A percentile compares a stretch with the other conserved stretches of the same genome.
Conservation (phyloP, 1,140 invertebrate species). For the Hormaphis cornu region DNA sequence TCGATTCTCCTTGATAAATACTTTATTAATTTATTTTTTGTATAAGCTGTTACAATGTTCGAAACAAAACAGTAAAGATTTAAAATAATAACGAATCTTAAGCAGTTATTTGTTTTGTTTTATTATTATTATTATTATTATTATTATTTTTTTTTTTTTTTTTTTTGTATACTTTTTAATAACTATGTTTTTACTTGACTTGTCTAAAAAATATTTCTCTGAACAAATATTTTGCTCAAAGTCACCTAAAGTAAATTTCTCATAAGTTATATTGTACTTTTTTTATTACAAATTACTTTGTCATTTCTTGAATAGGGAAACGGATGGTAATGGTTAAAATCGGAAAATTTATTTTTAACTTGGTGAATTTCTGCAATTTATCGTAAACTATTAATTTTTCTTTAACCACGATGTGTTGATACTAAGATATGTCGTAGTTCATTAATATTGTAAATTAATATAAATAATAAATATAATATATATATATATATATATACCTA, state of each 20-base stretch:
- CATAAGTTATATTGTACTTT: constrained; percentile 9
- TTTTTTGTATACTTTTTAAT: neutral
- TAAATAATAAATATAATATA: no score
- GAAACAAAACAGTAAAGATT: neutral
- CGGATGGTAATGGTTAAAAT: constrained; percentile 25
- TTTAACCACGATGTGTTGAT: constrained; percentile 18
- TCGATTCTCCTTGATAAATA: constrained; percentile 19
- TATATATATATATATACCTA: no score
- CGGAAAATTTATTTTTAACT: constrained; percentile 20
- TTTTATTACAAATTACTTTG: neutral
- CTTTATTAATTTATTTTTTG: constrained; percentile 32
- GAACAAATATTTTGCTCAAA: constrained; percentile 27
- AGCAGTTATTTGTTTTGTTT: no score
- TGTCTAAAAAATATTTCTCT: neutral
- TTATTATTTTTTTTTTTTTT: neutral
- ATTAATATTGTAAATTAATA: constrained; percentile 17
- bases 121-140: no score
- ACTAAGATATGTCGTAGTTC: neutral
- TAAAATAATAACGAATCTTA: neutral
- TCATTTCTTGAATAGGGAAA: constrained; percentile 22
- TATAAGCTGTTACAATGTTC: constrained; percentile 16
- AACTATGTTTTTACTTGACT: constrained; percentile 21
- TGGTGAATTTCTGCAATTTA: constrained; percentile 24
- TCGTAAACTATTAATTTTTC: constrained; percentile 20
- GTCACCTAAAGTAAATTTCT: neutral